phyloP scores from a whole-genome alignment of 2,113 vertebrate genomes.

The Phrynocephalus versicolor region DNA sequence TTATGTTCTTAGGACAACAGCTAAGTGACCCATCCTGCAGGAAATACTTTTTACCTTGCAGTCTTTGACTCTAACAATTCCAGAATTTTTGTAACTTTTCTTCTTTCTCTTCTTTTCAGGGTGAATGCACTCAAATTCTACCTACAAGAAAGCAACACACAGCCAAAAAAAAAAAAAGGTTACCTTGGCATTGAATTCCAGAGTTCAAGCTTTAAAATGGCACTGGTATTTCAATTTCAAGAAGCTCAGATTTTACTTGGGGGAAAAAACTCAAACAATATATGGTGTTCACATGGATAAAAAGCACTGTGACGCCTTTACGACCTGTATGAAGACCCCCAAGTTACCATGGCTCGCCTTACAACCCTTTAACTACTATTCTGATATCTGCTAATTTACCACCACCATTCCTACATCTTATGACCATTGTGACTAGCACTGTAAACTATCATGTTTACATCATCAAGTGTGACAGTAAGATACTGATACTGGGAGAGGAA shows the following conservation, averaged over 20 bases:
- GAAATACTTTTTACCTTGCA: conserved; percentile 79
- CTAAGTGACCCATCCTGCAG: fast-evolving
- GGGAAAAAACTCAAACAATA: not conserved
- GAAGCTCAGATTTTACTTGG: not conserved
- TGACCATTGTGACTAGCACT: too few species aligned
- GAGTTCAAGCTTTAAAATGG: not conserved
- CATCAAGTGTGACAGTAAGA: too few species aligned
- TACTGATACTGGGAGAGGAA: too few species aligned
- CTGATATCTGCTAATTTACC: too few species aligned
- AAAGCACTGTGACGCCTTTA: too few species aligned
- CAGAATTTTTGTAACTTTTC: conserved; percentile 93
- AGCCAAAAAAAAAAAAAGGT: not conserved
- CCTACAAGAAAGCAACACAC: conserved; percentile 68
- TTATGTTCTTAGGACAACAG: not conserved
- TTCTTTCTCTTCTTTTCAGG: conserved; percentile 93
- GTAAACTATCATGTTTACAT: too few species aligned
- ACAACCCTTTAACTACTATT: too few species aligned
- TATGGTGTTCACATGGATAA: too few species aligned
- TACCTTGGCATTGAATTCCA: not conserved
- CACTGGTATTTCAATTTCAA: not conserved
- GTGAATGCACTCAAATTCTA: conserved; percentile 89
- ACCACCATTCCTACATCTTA: too few species aligned
- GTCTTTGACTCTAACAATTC: conserved; percentile 82
- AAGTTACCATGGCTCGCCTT: too few species aligned
- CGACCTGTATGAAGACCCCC: too few species aligned